Evolutionary conservation across 2,113 vertebrate genomes (phyloP).

Genomic region (Ceyx melanurus): DNA sequence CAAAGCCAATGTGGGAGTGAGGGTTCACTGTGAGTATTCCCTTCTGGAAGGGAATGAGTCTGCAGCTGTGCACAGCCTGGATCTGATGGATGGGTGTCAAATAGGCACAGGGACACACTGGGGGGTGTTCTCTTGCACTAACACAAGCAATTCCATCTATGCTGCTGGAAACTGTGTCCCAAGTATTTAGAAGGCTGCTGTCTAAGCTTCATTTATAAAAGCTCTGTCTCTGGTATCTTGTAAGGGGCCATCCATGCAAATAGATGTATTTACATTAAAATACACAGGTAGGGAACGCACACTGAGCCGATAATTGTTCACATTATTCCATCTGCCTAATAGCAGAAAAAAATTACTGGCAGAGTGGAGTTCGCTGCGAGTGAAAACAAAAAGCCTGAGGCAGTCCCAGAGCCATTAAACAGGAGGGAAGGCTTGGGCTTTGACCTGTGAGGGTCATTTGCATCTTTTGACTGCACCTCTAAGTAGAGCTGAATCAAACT

Average conservation of each 20-base stretch:
- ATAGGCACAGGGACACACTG: neutral
- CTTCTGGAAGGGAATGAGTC: neutral
- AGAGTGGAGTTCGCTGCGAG: neutral
- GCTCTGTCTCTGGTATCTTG: neutral
- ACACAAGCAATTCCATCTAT: neutral
- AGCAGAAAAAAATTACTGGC: constrained; percentile 20
- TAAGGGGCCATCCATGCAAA: neutral
- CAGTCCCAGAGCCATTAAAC: constrained; percentile 14
- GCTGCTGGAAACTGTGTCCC: neutral
- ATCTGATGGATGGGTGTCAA: neutral
- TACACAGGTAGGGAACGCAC: neutral
- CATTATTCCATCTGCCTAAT: constrained; percentile 39
- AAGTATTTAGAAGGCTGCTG: neutral
- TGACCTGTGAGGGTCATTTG: constrained; percentile 22
- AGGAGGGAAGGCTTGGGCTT: neutral
- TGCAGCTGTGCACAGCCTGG: neutral
- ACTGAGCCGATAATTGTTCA: constrained; percentile 25
- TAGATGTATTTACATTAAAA: constrained; percentile 16
- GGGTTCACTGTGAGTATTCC: neutral
- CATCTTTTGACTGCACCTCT: neutral
- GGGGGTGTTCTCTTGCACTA: neutral
- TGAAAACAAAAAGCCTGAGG: constrained; percentile 47
- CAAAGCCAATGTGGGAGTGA: neutral
- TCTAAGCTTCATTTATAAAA: neutral
- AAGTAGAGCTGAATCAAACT: neutral